Percentiles rank a stretch among this genome's conserved stretches.
phyloP scores from a whole-genome alignment of 2,797 vertebrate species.

The Eutrigla gurnardus region DNA sequence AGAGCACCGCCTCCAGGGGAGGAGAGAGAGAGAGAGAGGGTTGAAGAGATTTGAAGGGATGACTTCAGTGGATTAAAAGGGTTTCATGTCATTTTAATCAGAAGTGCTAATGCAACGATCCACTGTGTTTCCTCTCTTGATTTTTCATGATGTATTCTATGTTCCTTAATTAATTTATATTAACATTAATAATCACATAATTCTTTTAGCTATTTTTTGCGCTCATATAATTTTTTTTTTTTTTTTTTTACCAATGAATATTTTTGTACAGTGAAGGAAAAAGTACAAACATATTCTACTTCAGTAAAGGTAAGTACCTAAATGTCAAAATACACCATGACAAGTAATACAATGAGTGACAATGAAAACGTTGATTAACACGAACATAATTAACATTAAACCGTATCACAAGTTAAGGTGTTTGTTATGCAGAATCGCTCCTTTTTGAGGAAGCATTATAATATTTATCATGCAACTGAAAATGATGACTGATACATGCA shows the following conservation, averaged over 20 bases:
- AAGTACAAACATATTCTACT: background rate
- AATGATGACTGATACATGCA: too few species aligned
- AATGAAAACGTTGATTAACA: too few species aligned
- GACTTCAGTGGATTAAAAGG: constrained; percentile 4
- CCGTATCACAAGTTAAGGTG: background rate
- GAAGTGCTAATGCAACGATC: background rate
- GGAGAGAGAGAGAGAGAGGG: background rate
- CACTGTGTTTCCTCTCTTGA: background rate
- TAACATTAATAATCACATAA: too few species aligned
- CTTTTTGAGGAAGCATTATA: too few species aligned
- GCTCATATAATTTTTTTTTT: too few species aligned
- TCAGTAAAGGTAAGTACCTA: background rate
- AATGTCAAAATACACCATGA: background rate
- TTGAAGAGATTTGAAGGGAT: background rate
- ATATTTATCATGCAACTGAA: too few species aligned
- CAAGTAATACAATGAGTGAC: background rate
- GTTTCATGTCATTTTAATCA: constrained; percentile 25
- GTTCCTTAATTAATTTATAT: too few species aligned
- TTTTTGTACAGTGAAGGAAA: background rate
- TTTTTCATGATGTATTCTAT: background rate
- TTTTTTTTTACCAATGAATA: background rate
- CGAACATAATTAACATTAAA: too few species aligned
- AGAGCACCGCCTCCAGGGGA: constrained; percentile 10
- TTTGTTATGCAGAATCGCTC: background rate
- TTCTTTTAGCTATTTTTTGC: too few species aligned